These are phyloP conservation scores for Parotia lawesii DNA, from an alignment of 2,113 vertebrate species.

Conservation along the genomic window DNA sequence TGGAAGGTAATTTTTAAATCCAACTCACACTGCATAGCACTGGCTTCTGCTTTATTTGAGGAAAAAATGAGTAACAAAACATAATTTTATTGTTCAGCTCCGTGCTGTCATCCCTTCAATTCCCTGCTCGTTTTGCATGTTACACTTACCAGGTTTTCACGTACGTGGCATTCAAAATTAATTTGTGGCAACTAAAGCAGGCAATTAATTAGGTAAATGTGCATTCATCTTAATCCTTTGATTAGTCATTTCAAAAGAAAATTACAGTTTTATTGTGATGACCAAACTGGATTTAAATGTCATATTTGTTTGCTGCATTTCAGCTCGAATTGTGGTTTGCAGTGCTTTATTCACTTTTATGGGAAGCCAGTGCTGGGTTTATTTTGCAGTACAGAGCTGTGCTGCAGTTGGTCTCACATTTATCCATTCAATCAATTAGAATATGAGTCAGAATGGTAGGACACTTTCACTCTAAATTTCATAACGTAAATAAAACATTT, in stretches of 20 bases:
- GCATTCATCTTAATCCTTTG: neutral
- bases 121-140: neutral
- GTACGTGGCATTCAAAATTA: neutral
- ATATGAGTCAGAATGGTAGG: neutral
- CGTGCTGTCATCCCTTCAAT: neutral
- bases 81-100: neutral
- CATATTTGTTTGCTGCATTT: neutral
- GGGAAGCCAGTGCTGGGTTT: neutral
- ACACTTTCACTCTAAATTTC: neutral
- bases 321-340: neutral
- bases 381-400: neutral
- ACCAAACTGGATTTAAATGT: neutral
- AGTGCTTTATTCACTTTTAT: neutral
- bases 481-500: neutral
- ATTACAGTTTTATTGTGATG: neutral
- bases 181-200: neutral
- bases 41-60: neutral
- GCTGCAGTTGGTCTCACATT: neutral
- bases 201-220: constrained; percentile 25
- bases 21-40: neutral
- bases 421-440: neutral
- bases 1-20: neutral
- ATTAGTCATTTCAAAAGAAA: neutral
- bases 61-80: neutral
- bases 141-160: neutral